Conservation (phyloP, 2,888 invertebrate species). For the Ariolimax columbianus region DNA sequence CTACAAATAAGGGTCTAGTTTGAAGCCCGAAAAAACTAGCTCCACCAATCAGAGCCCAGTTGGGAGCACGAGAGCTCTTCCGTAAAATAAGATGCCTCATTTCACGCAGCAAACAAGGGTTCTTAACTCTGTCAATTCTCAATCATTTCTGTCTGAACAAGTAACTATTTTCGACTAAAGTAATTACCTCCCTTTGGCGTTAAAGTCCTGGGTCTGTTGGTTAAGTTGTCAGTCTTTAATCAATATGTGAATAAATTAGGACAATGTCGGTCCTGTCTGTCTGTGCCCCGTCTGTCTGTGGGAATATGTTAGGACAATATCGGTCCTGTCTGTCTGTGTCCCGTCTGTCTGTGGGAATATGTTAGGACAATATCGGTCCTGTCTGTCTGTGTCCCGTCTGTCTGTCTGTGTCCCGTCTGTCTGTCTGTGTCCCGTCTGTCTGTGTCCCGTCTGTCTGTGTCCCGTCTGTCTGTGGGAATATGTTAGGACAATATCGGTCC, state of each 20-base stretch:
- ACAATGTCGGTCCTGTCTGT: not conserved
- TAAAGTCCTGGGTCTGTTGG: not conserved
- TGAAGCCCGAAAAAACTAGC: no score
- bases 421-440: no score
- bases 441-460: no score
- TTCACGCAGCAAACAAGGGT: not conserved
- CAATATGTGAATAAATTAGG: not conserved
- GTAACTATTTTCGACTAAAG: not conserved
- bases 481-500: no score
- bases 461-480: no score
- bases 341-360: not conserved
- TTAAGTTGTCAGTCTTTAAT: not conserved
- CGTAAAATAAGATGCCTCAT: not conserved
- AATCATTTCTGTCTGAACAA: not conserved
- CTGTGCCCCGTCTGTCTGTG: not conserved
- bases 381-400: no score
- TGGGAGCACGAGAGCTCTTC: not conserved
- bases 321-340: not conserved
- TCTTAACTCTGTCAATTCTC: slow-evolving; percentile 6
- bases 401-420: no score
- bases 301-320: no score
- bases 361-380: no score
- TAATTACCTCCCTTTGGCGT: slow-evolving; percentile 22
- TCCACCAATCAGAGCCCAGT: no score
- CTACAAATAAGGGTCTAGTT: not conserved